A percentile compares a stretch with the other conserved stretches of the same genome.
phyloP scores from a whole-genome alignment of 1,140 invertebrate genomes.

The Nomia melanderi region DNA sequence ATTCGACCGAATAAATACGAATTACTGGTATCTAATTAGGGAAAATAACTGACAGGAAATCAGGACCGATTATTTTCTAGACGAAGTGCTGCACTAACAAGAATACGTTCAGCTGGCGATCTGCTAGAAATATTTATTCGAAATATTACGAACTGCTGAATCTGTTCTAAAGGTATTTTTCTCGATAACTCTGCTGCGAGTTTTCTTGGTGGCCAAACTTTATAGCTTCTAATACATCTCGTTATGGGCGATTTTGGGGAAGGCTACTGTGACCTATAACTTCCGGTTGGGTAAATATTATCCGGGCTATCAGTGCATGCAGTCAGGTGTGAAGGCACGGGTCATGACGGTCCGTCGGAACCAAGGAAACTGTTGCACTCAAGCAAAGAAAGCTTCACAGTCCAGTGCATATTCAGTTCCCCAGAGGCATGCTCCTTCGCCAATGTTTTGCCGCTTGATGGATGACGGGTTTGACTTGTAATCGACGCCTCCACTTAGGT shows the following conservation, averaged over 20 bases:
- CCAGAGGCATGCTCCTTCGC: conserved; percentile 13
- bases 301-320: conserved; percentile 71
- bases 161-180: too few species aligned
- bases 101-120: too few species aligned
- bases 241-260: conserved; percentile 20
- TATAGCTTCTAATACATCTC: neutral
- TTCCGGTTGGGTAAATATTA: conserved; percentile 60
- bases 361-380: conserved; percentile 60
- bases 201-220: neutral
- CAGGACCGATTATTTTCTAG: too few species aligned
- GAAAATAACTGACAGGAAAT: too few species aligned
- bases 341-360: conserved; percentile 55
- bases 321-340: conserved; percentile 73
- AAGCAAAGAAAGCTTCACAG: conserved; percentile 53
- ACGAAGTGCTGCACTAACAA: too few species aligned
- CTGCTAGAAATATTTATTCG: too few species aligned
- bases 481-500: conserved; percentile 29
- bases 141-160: too few species aligned
- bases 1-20: too few species aligned
- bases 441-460: conserved; percentile 6
- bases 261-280: conserved; percentile 45
- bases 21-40: too few species aligned
- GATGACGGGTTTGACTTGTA: conserved; percentile 35
- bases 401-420: conserved; percentile 34
- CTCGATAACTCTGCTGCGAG: too few species aligned